Percentiles rank a stretch among this genome's conserved stretches.
Conservation (phyloP, 2,113 vertebrate genomes). For the Ia io region DNA sequence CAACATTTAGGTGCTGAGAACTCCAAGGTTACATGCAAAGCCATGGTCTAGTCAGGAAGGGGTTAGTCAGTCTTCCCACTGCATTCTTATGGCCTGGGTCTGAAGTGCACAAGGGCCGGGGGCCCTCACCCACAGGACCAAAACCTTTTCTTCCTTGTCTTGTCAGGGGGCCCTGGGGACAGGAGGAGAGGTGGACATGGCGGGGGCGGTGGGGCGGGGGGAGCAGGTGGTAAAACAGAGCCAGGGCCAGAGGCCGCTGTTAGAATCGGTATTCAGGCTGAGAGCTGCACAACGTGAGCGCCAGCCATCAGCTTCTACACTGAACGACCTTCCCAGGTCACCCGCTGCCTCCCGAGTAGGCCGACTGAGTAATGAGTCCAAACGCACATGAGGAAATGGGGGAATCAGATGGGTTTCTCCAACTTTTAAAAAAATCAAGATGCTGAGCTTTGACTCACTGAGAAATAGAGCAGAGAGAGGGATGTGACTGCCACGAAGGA, state of each 20-base stretch:
- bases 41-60: not conserved
- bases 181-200: not conserved
- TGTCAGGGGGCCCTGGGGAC: not conserved
- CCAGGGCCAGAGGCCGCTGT: not conserved
- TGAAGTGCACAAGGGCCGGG: not conserved
- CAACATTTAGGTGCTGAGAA: not conserved
- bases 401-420: constrained; percentile 67
- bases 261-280: not conserved
- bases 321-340: not conserved
- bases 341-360: not conserved
- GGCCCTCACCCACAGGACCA: not conserved
- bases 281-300: not conserved
- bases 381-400: constrained; percentile 51
- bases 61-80: not conserved
- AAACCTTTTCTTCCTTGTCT: not conserved
- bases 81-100: not conserved
- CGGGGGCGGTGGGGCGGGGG: accelerated
- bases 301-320: not conserved
- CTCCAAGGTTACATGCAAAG: not conserved
- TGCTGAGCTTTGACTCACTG: constrained; percentile 58
- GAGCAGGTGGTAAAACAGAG: not conserved
- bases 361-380: not conserved
- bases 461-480: constrained; percentile 34
- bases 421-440: constrained; percentile 26
- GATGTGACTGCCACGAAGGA: not conserved